phyloP scores from a whole-genome alignment of 2,797 vertebrate species.

The Pristis pectinata region DNA sequence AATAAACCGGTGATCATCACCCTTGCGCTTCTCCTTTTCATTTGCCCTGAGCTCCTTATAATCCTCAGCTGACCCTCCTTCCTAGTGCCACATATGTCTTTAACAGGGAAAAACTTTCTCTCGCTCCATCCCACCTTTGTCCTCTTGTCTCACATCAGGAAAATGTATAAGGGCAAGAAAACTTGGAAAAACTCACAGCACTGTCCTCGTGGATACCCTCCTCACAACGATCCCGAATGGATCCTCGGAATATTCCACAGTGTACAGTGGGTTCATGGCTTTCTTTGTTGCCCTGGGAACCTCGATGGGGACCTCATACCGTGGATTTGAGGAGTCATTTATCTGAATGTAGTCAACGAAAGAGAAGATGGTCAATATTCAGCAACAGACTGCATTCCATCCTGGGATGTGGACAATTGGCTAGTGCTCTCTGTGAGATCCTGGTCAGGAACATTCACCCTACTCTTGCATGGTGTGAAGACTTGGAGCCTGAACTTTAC shows the following conservation, averaged over 20 bases:
- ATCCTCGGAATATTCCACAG: conserved; percentile 59
- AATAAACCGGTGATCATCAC: no score
- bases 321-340: conserved; percentile 56
- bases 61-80: no score
- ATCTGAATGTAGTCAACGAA: conserved; percentile 51
- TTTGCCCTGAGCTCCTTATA: no score
- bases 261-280: conserved; percentile 60
- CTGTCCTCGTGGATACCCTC: conserved; percentile 53
- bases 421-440: not conserved
- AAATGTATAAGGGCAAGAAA: not conserved
- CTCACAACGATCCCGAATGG: conserved; percentile 66
- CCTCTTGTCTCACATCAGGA: not conserved
- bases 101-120: not conserved
- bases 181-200: conserved; percentile 57
- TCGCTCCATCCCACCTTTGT: not conserved
- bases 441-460: not conserved
- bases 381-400: not conserved
- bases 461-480: not conserved
- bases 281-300: conserved; percentile 57
- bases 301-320: conserved; percentile 68
- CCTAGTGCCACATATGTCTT: no score
- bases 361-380: not conserved
- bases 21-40: no score
- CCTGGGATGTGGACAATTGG: not conserved
- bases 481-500: not conserved